phyloP scores from a whole-genome alignment of 2,113 vertebrate genomes.

The Catharus minimus region DNA sequence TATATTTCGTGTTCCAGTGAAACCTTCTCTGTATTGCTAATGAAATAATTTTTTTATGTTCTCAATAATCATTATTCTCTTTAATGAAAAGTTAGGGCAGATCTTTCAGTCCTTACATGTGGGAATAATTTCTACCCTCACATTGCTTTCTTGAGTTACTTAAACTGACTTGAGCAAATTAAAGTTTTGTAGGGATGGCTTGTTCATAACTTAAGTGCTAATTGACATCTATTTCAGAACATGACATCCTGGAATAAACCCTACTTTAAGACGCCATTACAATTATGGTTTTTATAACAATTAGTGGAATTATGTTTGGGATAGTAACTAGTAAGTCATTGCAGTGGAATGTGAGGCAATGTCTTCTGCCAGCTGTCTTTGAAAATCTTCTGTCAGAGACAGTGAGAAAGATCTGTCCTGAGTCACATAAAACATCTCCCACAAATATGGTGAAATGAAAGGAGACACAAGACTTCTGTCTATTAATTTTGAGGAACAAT shows the following conservation, averaged over 20 bases:
- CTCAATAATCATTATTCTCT: constrained; percentile 64
- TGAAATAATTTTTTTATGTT: constrained; percentile 69
- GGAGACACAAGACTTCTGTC: neutral
- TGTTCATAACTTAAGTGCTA: constrained; percentile 55
- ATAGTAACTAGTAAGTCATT: constrained; percentile 23
- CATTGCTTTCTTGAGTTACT: constrained; percentile 55
- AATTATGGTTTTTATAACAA: constrained; percentile 50
- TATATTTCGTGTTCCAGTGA: constrained; percentile 55
- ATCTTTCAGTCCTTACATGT: constrained; percentile 47
- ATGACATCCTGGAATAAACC: constrained; percentile 47
- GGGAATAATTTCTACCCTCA: constrained; percentile 64
- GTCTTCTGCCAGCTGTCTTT: constrained; percentile 1
- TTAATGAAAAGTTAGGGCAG: constrained; percentile 66
- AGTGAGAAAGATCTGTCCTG: neutral
- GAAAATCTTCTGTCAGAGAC: neutral
- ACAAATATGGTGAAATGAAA: neutral
- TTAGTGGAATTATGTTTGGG: constrained; percentile 37
- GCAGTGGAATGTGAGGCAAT: neutral
- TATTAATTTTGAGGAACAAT: neutral
- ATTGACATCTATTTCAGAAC: constrained; percentile 65
- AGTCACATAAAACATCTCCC: neutral
- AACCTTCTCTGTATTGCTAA: constrained; percentile 59
- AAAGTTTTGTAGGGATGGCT: constrained; percentile 63
- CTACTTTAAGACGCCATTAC: constrained; percentile 47
- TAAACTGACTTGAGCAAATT: constrained; percentile 56